Evolutionary conservation across 2,797 vertebrate species (phyloP).

Genomic region (Propithecus perrieri): DNA sequence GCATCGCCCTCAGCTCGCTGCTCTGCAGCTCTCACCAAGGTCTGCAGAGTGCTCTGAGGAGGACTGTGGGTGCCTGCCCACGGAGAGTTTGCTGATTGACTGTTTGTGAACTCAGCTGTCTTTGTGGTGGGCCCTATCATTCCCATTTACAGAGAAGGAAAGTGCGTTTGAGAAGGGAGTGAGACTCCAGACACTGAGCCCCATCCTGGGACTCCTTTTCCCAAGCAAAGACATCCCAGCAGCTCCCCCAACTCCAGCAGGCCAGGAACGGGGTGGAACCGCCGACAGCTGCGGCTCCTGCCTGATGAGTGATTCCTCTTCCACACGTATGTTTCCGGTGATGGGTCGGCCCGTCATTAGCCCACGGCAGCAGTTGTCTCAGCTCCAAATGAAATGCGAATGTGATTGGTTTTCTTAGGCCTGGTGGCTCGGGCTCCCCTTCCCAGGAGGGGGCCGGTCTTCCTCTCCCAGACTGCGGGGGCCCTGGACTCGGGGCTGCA

Average conservation of each 20-base stretch:
- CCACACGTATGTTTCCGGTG: constrained; percentile 72
- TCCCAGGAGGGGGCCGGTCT: not conserved
- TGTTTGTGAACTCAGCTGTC: not conserved
- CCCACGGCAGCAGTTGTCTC: constrained; percentile 71
- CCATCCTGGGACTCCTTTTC: not conserved
- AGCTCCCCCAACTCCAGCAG: not conserved
- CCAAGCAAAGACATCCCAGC: not conserved
- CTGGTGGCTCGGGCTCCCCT: not conserved
- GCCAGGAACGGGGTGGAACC: not conserved
- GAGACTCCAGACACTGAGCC: not conserved
- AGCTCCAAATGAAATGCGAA: constrained; percentile 69
- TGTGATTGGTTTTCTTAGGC: constrained; percentile 52
- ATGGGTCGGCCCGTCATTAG: constrained; percentile 68
- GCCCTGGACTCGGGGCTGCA: not conserved
- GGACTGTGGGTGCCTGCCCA: not conserved
- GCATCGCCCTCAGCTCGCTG: not conserved
- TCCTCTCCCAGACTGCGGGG: not conserved
- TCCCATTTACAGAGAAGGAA: not conserved
- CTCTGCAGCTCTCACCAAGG: not conserved
- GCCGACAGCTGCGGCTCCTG: constrained; percentile 15
- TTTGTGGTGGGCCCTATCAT: not conserved
- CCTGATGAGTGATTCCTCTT: constrained; percentile 74
- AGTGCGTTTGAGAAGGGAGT: not conserved
- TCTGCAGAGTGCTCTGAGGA: not conserved
- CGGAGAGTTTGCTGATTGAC: not conserved